These are phyloP conservation scores for Neodiprion fabricii DNA, from an alignment of 1,140 invertebrate species.

Conservation along the genomic window DNA sequence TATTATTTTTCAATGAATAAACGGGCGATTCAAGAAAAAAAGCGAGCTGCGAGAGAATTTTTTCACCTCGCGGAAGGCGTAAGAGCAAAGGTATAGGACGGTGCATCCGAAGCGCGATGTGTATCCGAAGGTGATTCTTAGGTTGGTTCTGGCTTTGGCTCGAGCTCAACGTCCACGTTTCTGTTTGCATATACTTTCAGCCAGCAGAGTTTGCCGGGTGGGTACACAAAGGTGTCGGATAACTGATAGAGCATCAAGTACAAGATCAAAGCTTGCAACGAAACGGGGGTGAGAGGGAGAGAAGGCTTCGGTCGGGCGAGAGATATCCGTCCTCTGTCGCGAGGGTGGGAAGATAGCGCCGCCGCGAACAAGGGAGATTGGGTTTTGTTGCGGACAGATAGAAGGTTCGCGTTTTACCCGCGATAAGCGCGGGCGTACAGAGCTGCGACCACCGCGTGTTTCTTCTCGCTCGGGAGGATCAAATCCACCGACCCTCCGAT, in stretches of 20 bases:
- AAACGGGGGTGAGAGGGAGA: conserved; percentile 15
- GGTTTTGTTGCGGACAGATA: conserved; percentile 7
- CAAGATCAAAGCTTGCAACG: conserved; percentile 42
- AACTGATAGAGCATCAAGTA: conserved; percentile 32
- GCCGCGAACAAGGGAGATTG: not conserved
- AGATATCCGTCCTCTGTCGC: not conserved
- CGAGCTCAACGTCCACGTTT: conserved; percentile 2
- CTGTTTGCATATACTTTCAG: conserved; percentile 32
- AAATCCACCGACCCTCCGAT: too few relatives aligned
- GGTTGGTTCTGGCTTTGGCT: conserved; percentile 15
- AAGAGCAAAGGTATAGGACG: too few relatives aligned
- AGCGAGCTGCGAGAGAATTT: too few relatives aligned
- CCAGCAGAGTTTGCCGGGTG: conserved; percentile 8
- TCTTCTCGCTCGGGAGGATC: too few relatives aligned
- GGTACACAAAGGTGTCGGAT: conserved; percentile 38
- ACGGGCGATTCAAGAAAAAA: too few relatives aligned
- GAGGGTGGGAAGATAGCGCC: not conserved
- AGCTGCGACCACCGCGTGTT: too few relatives aligned
- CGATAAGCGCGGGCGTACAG: not conserved
- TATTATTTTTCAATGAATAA: too few relatives aligned
- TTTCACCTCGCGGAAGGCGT: too few relatives aligned
- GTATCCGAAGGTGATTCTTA: not conserved
- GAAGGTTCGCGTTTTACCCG: not conserved
- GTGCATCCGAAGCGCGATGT: too few relatives aligned
- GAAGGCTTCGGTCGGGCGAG: not conserved